These are phyloP conservation scores for Vollenhovia emeryi DNA, from an alignment of 1,140 invertebrate genomes.

Conservation along the genomic window DNA sequence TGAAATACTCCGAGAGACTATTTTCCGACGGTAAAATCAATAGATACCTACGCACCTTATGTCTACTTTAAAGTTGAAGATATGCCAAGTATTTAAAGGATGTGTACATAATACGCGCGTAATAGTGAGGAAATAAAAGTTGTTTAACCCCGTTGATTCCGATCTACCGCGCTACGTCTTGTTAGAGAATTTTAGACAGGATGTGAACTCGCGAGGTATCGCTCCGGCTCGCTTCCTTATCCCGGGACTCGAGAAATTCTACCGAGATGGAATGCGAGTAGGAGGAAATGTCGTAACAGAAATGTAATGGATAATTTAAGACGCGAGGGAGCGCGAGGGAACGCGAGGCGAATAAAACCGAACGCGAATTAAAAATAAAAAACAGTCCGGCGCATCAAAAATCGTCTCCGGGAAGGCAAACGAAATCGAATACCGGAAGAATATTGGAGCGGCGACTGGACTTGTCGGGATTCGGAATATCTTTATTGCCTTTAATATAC, in stretches of 20 bases:
- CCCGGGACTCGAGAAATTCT: slow-evolving; percentile 1
- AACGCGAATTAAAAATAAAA: slow-evolving; percentile 22
- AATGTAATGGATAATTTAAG: slow-evolving; percentile 46
- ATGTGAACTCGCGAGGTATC: slow-evolving; percentile 1
- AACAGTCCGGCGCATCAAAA: not conserved
- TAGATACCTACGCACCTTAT: not conserved
- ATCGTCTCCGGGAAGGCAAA: not conserved
- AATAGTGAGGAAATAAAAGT: not conserved
- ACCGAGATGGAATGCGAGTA: slow-evolving; percentile 15
- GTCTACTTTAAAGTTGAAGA: not conserved
- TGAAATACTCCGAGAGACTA: not conserved
- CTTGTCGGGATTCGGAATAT: slow-evolving; percentile 4
- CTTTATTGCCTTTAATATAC: not conserved
- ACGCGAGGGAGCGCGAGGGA: slow-evolving; percentile 32
- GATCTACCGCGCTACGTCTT: not conserved
- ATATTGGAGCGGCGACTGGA: not conserved
- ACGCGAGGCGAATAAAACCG: slow-evolving; percentile 33
- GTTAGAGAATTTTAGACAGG: slow-evolving; percentile 30
- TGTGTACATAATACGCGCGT: not conserved
- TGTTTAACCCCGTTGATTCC: not conserved
- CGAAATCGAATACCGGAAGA: not conserved
- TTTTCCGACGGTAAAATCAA: not conserved
- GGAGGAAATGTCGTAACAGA: slow-evolving; percentile 3
- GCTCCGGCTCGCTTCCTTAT: not conserved
- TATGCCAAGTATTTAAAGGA: not conserved